Evolutionary conservation across 2,888 invertebrate species (phyloP), one percentile per base, ranked within the genome.

Genomic region (Coelinius sp.): DNA sequence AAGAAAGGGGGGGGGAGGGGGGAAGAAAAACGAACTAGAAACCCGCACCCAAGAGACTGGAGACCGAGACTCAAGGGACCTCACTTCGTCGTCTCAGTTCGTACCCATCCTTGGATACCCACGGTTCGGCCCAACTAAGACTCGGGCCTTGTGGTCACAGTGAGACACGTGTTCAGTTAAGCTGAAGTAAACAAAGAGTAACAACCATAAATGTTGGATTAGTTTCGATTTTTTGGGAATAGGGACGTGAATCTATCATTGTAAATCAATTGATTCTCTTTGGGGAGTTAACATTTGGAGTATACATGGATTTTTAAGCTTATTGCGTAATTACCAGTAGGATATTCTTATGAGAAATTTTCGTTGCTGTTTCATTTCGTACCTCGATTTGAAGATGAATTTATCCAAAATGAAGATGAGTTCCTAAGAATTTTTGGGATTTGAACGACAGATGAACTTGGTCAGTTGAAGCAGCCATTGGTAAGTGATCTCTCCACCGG

Each of bases 21-120:
- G 82, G 80, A 79, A 78, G 82, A 83, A 83, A 83, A 83, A 84
- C 83, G 81, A 82, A 82, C 84, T 85, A 81, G 85, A 85, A 84
- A 84, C 85, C 85, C 83, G 84, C 81, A 84, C 81, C 84, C 82
- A 80, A 78, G 81, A 77, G 80, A 80, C 81, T 84, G 69, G 81
- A 77, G 80, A 80, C 81, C 84, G 69, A 80, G 81, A 79, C 78
- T 76, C 73, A 78, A 81, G 82, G 82, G 81, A 81, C 85, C 81
- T 84, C 81, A 79, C 76, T 80, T 79, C 81, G 80, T 79, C 79
- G 82, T 82, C 84, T 87, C 87, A 87, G 87, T 87, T 84, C 83
- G 84, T 82, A 86, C 82, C 85, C 85, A 86, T 87, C 87, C 86
- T 86, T 86, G 85, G 86, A 83, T 85, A 82, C 82, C 80, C 83